phyloP scores from a whole-genome alignment of 2,113 vertebrate species.

The Apodemus sylvaticus region DNA sequence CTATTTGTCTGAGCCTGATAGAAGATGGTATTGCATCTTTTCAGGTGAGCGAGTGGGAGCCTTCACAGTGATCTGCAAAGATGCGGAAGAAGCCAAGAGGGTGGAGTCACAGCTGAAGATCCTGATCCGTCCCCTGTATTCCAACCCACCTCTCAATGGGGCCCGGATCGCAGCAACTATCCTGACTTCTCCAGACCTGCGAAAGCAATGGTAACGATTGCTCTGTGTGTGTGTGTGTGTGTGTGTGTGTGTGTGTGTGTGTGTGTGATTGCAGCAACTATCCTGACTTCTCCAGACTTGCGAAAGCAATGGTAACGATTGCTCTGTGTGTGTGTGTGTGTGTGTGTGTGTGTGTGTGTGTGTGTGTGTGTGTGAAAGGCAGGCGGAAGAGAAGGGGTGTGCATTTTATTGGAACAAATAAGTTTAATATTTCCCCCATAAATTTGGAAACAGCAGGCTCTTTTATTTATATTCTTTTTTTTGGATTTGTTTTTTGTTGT shows the following conservation, averaged over 20 bases:
- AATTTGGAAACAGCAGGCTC: neutral
- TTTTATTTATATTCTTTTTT: too few relatives aligned
- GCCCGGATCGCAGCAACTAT: constrained; percentile 95
- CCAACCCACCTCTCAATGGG: constrained; percentile 96
- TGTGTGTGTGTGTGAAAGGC: fast-evolving
- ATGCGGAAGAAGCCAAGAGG: constrained; percentile 94
- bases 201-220: constrained; percentile 91
- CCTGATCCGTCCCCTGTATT: constrained; percentile 98
- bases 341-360: too few relatives aligned
- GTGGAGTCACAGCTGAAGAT: constrained; percentile 99
- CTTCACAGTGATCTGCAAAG: constrained; percentile 94
- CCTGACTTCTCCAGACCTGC: constrained; percentile 93
- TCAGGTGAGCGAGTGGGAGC: constrained; percentile 97
- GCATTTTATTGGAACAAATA: neutral
- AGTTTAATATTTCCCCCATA: neutral
- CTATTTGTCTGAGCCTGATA: neutral
- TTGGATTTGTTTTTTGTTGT: too few relatives aligned
- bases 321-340: too few relatives aligned
- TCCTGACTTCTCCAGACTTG: constrained; percentile 94
- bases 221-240: too few relatives aligned
- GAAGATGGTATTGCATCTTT: constrained; percentile 14
- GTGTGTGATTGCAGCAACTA: constrained; percentile 93
- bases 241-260: too few relatives aligned
- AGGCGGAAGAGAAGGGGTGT: neutral
- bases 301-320: constrained; percentile 91